Conservation (phyloP, 2,113 vertebrate genomes). For the Nymphicus hollandicus region DNA sequence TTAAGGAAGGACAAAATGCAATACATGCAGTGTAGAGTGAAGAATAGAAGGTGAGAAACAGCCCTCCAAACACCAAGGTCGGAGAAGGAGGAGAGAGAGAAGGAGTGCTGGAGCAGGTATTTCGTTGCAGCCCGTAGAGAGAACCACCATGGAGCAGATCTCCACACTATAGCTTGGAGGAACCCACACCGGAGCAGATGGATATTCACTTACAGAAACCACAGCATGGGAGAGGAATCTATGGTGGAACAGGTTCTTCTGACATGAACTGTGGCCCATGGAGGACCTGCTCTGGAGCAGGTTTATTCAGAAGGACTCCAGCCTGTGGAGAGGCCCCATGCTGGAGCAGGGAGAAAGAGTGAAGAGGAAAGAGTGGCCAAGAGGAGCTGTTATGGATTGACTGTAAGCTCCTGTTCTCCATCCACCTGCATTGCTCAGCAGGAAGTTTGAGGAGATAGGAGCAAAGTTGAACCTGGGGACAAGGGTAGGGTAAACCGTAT, state of each 20-base stretch:
- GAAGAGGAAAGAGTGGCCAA: neutral
- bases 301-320: neutral
- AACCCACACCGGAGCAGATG: neutral
- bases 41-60: neutral
- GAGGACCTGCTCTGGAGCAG: rapidly evolving
- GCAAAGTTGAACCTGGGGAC: neutral
- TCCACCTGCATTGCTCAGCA: rapidly evolving
- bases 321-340: neutral
- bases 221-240: rapidly evolving
- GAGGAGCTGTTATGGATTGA: neutral
- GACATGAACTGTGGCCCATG: neutral
- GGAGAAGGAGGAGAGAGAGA: neutral
- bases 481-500: neutral
- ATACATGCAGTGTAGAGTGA: neutral
- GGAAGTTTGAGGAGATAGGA: neutral
- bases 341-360: neutral
- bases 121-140: neutral
- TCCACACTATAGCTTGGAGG: neutral
- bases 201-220: neutral
- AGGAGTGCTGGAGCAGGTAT: neutral
- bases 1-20: neutral
- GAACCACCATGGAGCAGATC: neutral
- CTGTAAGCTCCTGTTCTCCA: neutral
- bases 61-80: neutral
- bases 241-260: neutral